Evolutionary conservation across 2,113 vertebrate species (phyloP), one percentile per base, ranked within the genome.

Genomic region (Balaeniceps rex): DNA sequence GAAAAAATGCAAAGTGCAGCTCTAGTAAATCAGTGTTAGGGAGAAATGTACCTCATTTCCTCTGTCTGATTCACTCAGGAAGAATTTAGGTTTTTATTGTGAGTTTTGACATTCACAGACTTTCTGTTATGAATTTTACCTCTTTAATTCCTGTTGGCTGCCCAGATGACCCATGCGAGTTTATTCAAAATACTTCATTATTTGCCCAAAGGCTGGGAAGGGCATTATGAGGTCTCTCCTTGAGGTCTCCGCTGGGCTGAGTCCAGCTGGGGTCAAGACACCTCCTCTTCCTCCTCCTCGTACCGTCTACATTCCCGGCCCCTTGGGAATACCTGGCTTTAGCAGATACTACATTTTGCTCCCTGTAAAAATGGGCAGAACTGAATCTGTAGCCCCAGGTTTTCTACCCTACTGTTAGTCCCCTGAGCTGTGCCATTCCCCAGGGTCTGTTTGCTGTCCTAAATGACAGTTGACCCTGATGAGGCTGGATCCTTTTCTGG

Each of bases 231-330:
- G 25, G 24, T 40, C 10, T 74, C 14, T 57, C 40, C 63, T 71
- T 0, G 0, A 81, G 44, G 16, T 54, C 60, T 83, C 64, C 3
- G 3, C 49, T 74, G 65, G 23, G 23, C 51, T 68, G 64, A 74
- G 46, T 54, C 42, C 60, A 36, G 25, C 34, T 78, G 75, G 11
- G 24, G 72, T 76, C 2, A 2, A 72, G 44, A 40, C 36, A 16
- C 6, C 21, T 54, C 18, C 14, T 71, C 8, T 13, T 66, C 31
- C 29, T 83, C 10, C 11, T 40, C 14, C 14, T 90, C 1, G 0
- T 31, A 26, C 68, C 0, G 0, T 6, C 12, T 76, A 36, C 8
- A 12, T 68, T 68, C 49, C 61, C 0, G 1, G 42, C 42, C 28
- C 54, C 28, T 64, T 44, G 49, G 47, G 58, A 96, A 17, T 23